Evolutionary conservation across 2,113 vertebrate species (phyloP), one percentile per base, ranked within the genome.

Genomic region (Catagonus wagneri): DNA sequence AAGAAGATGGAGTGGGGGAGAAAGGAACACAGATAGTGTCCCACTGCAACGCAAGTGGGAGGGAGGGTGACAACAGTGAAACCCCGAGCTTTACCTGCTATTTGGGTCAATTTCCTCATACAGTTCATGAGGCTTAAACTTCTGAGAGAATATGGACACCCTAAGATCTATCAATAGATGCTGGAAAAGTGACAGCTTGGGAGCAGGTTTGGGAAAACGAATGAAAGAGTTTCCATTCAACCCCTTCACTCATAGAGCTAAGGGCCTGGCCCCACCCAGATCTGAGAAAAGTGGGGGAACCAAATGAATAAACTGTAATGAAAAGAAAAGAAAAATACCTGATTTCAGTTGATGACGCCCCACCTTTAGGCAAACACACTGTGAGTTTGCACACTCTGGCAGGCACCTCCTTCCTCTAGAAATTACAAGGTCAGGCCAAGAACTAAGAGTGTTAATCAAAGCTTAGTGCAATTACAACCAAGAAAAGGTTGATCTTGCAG

Each of bases 361-460:
- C 78, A n/a, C 29, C 78, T 92, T 84, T 87, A 83, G 74, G 27
- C 54, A 92, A 93, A 94, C 17, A 66, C 66, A 52, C 34, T 23
- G 25, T 76, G 68, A 88, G 54, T 75, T 25, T 66, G 12, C n/a
- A 65, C 32, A 61, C 20, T 60, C 25, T 14, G 14, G 39, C 34
- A 81, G 56, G 32, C 36, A 78, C 39, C 89, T 90, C 75, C 54
- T 94, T 69, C n/a, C 34, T 58, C 12, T 83, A 65, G 23, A 23
- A 81, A 65, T 85, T 89, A 27, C 2, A 44, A 93, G 19, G 10
- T 65, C 32, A 52, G 58, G 34, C 39, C 50, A 95, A 89, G 32
- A 68, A 7, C 23, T 83, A 69, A 63, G 32, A 68, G 20, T 78
- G 34, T 93, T 84, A 93, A 79, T 60, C 44, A 84, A 80, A 17